Percentiles rank a stretch among this genome's conserved stretches.
Conservation (phyloP, 2,888 invertebrate genomes). For the Philereme transversata region DNA sequence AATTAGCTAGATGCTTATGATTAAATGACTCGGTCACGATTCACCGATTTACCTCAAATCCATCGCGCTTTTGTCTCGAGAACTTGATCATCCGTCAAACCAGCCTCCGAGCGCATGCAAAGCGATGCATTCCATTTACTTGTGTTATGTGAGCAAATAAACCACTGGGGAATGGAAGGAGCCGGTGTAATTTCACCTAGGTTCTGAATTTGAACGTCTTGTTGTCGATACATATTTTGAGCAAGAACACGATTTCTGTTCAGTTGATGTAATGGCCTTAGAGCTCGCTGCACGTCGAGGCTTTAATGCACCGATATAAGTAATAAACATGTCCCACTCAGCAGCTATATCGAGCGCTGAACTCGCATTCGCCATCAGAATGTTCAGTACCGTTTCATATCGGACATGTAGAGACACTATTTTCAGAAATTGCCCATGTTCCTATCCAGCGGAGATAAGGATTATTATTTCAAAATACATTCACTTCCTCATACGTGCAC, state of each 20-base stretch:
- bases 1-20: conserved; percentile 82
- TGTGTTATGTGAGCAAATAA: conserved; percentile 46
- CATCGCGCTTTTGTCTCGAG: conserved; percentile 72
- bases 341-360: conserved; percentile 29
- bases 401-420: conserved; percentile 21
- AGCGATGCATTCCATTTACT: conserved; percentile 47
- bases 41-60: conserved; percentile 77
- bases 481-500: too few species aligned
- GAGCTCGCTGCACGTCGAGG: conserved; percentile 42
- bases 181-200: conserved; percentile 31
- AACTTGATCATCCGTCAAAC: conserved; percentile 68
- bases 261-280: conserved; percentile 49
- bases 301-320: conserved; percentile 43
- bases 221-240: conserved; percentile 38
- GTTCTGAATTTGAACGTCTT: conserved; percentile 28
- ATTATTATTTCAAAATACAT: too few species aligned
- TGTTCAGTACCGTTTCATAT: conserved; percentile 24
- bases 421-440: conserved; percentile 17
- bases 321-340: conserved; percentile 41
- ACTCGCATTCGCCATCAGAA: conserved; percentile 29
- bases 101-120: conserved; percentile 49
- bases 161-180: conserved; percentile 13
- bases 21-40: conserved; percentile 79
- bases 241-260: conserved; percentile 48
- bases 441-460: not conserved